Evolutionary conservation across 1,140 invertebrate genomes (phyloP).

Genomic region (Drosophila tsacasi): DNA sequence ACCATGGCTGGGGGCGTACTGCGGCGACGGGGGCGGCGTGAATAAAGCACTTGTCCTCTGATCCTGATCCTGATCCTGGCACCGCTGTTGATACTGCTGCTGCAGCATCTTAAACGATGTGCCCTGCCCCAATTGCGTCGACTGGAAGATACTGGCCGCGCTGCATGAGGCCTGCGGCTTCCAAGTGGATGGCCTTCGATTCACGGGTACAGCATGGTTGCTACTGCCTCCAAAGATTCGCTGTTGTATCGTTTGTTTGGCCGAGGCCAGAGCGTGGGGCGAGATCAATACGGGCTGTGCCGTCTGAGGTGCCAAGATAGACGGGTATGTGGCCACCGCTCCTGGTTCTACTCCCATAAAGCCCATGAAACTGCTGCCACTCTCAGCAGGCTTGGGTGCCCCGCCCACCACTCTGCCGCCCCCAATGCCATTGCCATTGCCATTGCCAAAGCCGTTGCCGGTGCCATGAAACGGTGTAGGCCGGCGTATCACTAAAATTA

Average conservation of each 20-base stretch:
- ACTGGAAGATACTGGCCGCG: slow-evolving; percentile 71
- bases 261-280: slow-evolving; percentile 64
- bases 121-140: slow-evolving; percentile 16
- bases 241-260: slow-evolving; percentile 76
- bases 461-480: slow-evolving; percentile 77
- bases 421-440: slow-evolving; percentile 39
- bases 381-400: slow-evolving; percentile 30
- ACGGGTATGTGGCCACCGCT: slow-evolving; percentile 4
- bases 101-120: slow-evolving; percentile 61
- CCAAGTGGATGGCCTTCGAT: slow-evolving; percentile 49
- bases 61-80: slow-evolving; percentile 43
- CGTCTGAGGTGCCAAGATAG: slow-evolving; percentile 16
- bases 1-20: slow-evolving; percentile 49
- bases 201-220: background rate
- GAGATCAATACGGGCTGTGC: slow-evolving; percentile 39
- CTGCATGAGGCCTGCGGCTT: slow-evolving; percentile 65
- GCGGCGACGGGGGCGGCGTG: slow-evolving; percentile 65
- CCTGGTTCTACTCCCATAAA: slow-evolving; percentile 13
- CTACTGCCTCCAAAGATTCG: slow-evolving; percentile 58
- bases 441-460: slow-evolving; percentile 65
- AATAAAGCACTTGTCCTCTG: slow-evolving; percentile 47
- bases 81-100: slow-evolving; percentile 67
- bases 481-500: slow-evolving; percentile 85
- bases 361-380: slow-evolving; percentile 52
- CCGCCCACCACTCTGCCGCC: slow-evolving; percentile 5